phyloP scores from a whole-genome alignment of 2,797 vertebrate species.

The Brachyalestes nurse region DNA sequence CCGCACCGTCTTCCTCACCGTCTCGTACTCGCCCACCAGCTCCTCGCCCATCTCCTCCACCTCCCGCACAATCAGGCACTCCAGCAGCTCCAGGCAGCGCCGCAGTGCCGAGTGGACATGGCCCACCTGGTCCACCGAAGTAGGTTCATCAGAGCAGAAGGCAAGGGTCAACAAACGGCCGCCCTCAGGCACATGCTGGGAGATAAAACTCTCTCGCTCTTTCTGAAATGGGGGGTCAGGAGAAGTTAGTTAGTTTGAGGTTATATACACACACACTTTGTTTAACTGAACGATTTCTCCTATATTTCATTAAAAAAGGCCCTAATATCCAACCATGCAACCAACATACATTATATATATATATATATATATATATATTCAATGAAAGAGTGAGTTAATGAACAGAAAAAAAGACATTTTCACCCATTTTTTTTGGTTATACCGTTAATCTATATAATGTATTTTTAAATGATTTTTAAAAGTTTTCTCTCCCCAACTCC shows the following conservation, averaged over 20 bases:
- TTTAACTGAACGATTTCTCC: too few relatives aligned
- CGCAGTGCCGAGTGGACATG: constrained; percentile 73
- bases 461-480: too few relatives aligned
- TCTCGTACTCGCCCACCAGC: constrained; percentile 73
- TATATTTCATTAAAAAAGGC: too few relatives aligned
- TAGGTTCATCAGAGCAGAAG: constrained; percentile 56
- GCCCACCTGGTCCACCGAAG: constrained; percentile 69
- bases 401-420: too few relatives aligned
- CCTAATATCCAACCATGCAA: too few relatives aligned
- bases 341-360: too few relatives aligned
- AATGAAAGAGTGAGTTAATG: too few relatives aligned
- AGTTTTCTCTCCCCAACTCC: too few relatives aligned
- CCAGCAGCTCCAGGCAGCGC: constrained; percentile 75
- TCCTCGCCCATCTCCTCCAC: constrained; percentile 75
- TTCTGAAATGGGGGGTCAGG: constrained; percentile 61
- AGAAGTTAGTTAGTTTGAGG: not conserved
- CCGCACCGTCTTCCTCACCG: constrained; percentile 67
- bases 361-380: too few relatives aligned
- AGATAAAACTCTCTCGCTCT: constrained; percentile 72
- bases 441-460: too few relatives aligned
- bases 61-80: constrained; percentile 72
- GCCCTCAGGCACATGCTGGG: constrained; percentile 64
- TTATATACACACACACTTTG: too few relatives aligned
- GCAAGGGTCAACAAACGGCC: constrained; percentile 70
- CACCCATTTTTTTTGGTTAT: too few relatives aligned